Evolutionary conservation across 2,797 vertebrate genomes (phyloP).

Genomic region (Tragelaphus oryx): DNA sequence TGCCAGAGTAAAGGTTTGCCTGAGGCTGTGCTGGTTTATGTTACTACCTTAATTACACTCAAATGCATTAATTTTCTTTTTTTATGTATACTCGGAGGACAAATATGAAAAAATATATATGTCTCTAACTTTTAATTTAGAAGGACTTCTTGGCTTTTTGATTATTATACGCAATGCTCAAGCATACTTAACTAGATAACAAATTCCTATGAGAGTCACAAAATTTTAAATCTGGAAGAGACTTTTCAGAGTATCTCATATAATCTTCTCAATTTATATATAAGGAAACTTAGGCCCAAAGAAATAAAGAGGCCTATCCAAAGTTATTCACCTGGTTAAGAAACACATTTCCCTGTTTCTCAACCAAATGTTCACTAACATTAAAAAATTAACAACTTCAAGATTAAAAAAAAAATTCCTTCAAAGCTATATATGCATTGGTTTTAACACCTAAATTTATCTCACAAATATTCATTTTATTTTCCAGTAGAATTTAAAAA

Average conservation of each 20-base stretch:
- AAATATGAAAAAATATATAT: background rate
- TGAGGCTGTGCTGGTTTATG: slow-evolving; percentile 58
- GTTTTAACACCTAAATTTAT: slow-evolving; percentile 33
- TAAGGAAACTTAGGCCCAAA: slow-evolving; percentile 20
- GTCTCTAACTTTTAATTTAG: background rate
- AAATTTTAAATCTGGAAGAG: slow-evolving; percentile 34
- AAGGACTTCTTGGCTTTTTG: slow-evolving; percentile 36
- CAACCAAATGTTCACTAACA: background rate
- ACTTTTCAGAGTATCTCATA: slow-evolving; percentile 23
- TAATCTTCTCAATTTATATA: slow-evolving; percentile 1
- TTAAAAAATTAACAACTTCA: background rate
- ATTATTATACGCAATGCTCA: background rate
- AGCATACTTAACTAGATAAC: slow-evolving; percentile 14
- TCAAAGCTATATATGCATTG: background rate
- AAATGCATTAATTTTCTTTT: slow-evolving; percentile 53
- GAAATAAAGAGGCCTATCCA: background rate
- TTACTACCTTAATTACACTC: slow-evolving; percentile 62
- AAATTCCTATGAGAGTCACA: background rate
- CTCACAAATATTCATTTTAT: slow-evolving; percentile 17
- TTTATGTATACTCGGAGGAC: background rate
- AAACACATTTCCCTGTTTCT: slow-evolving; percentile 14
- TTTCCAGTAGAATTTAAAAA: background rate
- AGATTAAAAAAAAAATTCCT: background rate
- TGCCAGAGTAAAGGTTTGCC: slow-evolving; percentile 52
- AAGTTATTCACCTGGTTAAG: background rate